Percentiles rank a stretch among this genome's conserved stretches.
Conservation (phyloP, 1,140 invertebrate species). For the Maniola jurtina region DNA sequence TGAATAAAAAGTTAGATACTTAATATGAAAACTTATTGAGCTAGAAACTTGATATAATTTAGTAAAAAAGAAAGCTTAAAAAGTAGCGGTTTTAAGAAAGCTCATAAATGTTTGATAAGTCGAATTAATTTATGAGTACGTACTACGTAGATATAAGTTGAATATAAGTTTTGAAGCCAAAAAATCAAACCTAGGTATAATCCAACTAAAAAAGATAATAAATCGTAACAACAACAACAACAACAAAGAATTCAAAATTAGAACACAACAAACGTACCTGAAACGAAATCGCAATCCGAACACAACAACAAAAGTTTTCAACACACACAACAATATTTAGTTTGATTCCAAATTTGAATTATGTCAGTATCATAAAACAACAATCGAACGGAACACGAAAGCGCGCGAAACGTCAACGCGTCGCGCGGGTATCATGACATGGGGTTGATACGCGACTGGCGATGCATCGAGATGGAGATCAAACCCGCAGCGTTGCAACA, state of each 20-base stretch:
- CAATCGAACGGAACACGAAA: slow-evolving; percentile 13
- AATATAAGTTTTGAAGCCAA: too few relatives aligned
- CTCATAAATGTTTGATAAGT: too few relatives aligned
- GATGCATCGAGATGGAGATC: slow-evolving; percentile 5
- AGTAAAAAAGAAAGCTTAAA: too few relatives aligned
- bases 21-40: too few relatives aligned
- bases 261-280: slow-evolving; percentile 8
- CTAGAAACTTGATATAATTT: too few relatives aligned
- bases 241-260: background rate
- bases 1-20: too few relatives aligned
- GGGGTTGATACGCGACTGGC: slow-evolving; percentile 22
- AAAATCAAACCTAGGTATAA: too few relatives aligned
- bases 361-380: slow-evolving; percentile 13
- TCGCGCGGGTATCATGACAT: slow-evolving; percentile 8
- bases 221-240: background rate
- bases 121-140: too few relatives aligned
- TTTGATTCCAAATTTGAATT: background rate
- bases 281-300: slow-evolving; percentile 4
- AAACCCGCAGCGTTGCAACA: slow-evolving; percentile 3
- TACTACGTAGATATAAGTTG: too few relatives aligned
- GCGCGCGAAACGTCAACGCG: slow-evolving; percentile 10
- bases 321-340: background rate
- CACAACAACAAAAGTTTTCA: slow-evolving; percentile 1
- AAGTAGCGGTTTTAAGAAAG: too few relatives aligned
- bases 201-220: background rate